A percentile compares a stretch with the other conserved stretches of the same genome.
These are phyloP conservation scores for Geotrypetes seraphini DNA, from an alignment of 2,797 vertebrate genomes.

Conservation along the genomic window DNA sequence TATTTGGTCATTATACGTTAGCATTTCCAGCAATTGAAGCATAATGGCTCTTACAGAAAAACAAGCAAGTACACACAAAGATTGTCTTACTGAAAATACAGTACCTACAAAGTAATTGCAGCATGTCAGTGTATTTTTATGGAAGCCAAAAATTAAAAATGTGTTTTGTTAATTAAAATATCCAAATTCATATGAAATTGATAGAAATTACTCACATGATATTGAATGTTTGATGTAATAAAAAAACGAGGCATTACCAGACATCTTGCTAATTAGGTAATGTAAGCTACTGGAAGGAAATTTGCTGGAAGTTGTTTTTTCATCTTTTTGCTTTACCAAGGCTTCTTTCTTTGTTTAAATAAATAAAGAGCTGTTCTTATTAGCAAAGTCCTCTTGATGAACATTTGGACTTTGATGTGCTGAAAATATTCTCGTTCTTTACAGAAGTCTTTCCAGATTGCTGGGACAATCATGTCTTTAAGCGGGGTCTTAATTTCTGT, in stretches of 20 bases:
- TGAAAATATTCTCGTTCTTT: constrained; percentile 28
- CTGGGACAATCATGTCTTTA: constrained; percentile 36
- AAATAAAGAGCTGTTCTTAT: constrained; percentile 13
- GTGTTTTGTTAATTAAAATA: neutral
- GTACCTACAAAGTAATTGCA: constrained; percentile 1
- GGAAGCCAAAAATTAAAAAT: constrained; percentile 25
- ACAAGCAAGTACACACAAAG: constrained; percentile 20
- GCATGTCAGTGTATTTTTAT: constrained; percentile 24
- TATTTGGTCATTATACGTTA: too few species aligned
- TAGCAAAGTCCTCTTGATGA: neutral
- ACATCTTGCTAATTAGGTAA: too few species aligned
- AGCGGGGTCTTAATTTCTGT: constrained; percentile 45
- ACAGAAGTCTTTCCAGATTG: constrained; percentile 33
- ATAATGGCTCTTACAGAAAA: constrained; percentile 23
- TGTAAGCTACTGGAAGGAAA: too few species aligned
- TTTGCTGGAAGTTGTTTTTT: too few species aligned
- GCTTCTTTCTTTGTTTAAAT: constrained; percentile 23
- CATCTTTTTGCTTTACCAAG: too few species aligned
- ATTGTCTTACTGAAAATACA: constrained; percentile 15
- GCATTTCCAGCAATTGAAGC: too few species aligned
- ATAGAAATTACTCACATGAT: too few species aligned
- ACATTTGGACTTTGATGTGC: too few species aligned
- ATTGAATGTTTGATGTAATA: constrained; percentile 15
- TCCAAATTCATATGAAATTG: too few species aligned
- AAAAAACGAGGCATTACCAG: constrained; percentile 17